Percentiles rank a stretch among this genome's conserved stretches.
Evolutionary conservation across 2,113 vertebrate species (phyloP).

Genomic region (Xenus cinereus): DNA sequence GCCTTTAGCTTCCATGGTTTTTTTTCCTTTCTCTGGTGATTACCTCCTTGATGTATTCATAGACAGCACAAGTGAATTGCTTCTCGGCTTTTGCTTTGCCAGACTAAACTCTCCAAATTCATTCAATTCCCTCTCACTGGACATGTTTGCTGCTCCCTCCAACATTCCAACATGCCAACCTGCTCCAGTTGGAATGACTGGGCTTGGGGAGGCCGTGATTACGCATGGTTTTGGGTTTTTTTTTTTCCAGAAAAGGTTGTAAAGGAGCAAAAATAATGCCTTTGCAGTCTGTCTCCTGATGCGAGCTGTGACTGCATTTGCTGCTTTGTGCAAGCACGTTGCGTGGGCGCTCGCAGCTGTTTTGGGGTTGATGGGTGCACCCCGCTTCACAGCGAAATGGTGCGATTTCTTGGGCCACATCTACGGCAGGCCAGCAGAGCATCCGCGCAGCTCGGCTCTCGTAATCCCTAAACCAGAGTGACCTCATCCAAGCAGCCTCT

Average conservation of each 20-base stretch:
- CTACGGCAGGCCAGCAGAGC: not conserved
- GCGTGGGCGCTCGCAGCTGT: not conserved
- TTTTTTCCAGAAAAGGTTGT: not conserved
- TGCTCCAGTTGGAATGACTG: not conserved
- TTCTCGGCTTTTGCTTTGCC: not conserved
- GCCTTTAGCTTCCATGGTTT: not conserved
- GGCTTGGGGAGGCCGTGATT: not conserved
- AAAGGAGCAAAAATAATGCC: not conserved
- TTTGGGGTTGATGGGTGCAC: not conserved
- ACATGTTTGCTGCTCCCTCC: not conserved
- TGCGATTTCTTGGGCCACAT: not conserved
- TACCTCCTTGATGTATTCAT: not conserved
- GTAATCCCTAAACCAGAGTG: not conserved
- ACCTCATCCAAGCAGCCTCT: conserved; percentile 16
- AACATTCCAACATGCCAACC: not conserved
- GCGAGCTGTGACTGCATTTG: not conserved
- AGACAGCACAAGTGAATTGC: not conserved
- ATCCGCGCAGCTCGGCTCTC: not conserved
- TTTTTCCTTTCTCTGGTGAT: not conserved
- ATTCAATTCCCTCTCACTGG: not conserved
- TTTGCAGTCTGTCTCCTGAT: not conserved
- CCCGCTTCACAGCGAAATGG: not conserved
- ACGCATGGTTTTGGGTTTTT: accelerated
- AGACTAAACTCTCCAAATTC: not conserved
- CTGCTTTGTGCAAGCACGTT: accelerated